phyloP scores from a whole-genome alignment of 2,888 invertebrate genomes.

The Coelopa pilipes region DNA sequence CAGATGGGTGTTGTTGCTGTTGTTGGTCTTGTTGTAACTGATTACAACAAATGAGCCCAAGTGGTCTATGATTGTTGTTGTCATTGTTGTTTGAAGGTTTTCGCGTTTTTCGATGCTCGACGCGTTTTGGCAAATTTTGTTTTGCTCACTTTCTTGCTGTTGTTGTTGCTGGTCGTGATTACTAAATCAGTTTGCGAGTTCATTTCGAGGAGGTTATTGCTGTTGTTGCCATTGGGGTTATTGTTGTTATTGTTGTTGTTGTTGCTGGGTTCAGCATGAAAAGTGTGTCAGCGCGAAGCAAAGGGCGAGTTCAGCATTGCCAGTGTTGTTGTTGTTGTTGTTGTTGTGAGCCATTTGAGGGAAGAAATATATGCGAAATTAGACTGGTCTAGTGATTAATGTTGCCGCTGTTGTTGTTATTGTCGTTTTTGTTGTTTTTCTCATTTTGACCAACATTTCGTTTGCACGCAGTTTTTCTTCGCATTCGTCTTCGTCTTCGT shows the following conservation, averaged over 20 bases:
- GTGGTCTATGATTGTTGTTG: not conserved
- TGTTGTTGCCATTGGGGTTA: too few relatives aligned
- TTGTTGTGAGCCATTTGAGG: not conserved
- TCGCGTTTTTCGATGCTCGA: not conserved
- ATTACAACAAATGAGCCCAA: slow-evolving; percentile 9
- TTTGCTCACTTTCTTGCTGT: slow-evolving; percentile 1
- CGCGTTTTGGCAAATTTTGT: slow-evolving; percentile 10
- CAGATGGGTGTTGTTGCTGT: not conserved
- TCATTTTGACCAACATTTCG: slow-evolving; percentile 24
- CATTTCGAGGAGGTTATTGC: not conserved
- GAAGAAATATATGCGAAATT: too few relatives aligned
- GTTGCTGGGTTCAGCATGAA: slow-evolving; percentile 56
- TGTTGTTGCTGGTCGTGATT: slow-evolving; percentile 32
- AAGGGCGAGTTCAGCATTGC: slow-evolving; percentile 50
- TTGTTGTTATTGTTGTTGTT: slow-evolving; percentile 42
- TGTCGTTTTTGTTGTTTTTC: slow-evolving; percentile 19
- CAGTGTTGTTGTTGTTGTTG: not conserved
- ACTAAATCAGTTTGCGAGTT: too few relatives aligned
- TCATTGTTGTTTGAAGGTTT: not conserved
- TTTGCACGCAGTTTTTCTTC: not conserved
- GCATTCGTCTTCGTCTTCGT: not conserved
- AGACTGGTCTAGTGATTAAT: not conserved
- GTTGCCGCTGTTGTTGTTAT: slow-evolving; percentile 1
- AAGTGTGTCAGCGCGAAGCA: slow-evolving; percentile 64
- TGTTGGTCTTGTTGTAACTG: not conserved